Evolutionary conservation across 1,140 invertebrate genomes (phyloP).

Genomic region (Anoplophora glabripennis): DNA sequence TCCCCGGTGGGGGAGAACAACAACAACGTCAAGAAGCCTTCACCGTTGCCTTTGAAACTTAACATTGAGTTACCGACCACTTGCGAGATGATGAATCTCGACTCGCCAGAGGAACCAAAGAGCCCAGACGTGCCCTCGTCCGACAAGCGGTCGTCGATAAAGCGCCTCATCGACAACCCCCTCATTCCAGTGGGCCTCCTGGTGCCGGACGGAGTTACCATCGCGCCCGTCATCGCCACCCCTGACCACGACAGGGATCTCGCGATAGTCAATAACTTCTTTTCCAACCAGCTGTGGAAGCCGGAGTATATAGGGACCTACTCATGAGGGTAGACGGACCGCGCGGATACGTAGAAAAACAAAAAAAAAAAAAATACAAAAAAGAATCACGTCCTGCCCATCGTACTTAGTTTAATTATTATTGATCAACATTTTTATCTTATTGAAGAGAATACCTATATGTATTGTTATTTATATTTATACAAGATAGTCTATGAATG

Average conservation of each 20-base stretch:
- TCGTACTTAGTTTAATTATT: constrained; percentile 34
- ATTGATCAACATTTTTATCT: constrained; percentile 29
- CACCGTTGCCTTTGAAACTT: constrained; percentile 2
- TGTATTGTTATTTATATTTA: constrained; percentile 50
- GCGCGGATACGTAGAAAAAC: not conserved
- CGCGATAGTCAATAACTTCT: constrained; percentile 55
- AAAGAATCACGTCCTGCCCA: not conserved
- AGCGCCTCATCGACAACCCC: constrained; percentile 42
- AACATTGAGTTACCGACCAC: constrained; percentile 11
- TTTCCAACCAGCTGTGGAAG: constrained; percentile 58
- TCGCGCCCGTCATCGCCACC: constrained; percentile 46
- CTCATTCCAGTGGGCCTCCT: constrained; percentile 48
- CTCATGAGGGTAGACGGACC: constrained; percentile 36
- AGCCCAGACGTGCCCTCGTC: not conserved
- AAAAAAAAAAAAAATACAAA: not conserved
- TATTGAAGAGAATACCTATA: constrained; percentile 39
- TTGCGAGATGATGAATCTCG: constrained; percentile 20
- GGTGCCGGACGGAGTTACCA: constrained; percentile 50
- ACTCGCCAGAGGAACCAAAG: constrained; percentile 14
- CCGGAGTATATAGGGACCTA: constrained; percentile 54
- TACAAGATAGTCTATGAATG: constrained; percentile 40
- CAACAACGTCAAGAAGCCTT: not conserved
- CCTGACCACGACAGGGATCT: constrained; percentile 51
- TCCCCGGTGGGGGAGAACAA: not conserved
- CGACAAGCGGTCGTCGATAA: constrained; percentile 11